Base-by-base conservation (phyloP, 2,888 invertebrate genomes). In the Lochmaea capreae region DNA sequence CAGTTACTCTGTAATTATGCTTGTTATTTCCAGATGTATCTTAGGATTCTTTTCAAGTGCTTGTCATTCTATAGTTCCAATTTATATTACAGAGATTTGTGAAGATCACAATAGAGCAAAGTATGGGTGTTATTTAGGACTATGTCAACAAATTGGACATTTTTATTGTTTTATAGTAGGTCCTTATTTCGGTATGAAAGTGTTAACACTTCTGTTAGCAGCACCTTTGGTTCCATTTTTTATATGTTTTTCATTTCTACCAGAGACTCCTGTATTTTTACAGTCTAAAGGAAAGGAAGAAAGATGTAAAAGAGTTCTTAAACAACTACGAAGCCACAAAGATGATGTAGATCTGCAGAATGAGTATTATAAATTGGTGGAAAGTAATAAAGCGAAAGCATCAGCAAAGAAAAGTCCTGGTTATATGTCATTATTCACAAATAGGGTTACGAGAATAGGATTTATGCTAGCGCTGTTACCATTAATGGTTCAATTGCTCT, bases 221-320 rank as follows among this genome's bases (percentile, higher is more conserved):
- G 26, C 46, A 1, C 75, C 75, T 6, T 8, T 69, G 9, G 3
- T 75, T 11, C 3, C 33, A 4, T 67, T 58, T 26, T 18, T 72
- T 1, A 8, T 49, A 16, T 26, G 65, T 9, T 57, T 69, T 10
- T 12, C 33, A 6, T 42, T 61, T 2, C n/a, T 61, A 14, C 72
- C 75, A 3, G 75, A 75, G 61, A 49, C 62, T 54, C 72, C 75
- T 18, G 26, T 46, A 1, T 69, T 66, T 57, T 26, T 68, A 5
- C 16, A 66, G n/a, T 14, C 18, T 26, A 57, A 59, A 39, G 65
- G 69, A 10, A 73, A 67, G 26, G 9, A 42, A 42, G n/a, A 43
- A 1, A 62, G 67, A 42, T 69, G 73, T 54, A 57, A 42, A 16
- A 46, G 10, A 9, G 39, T 70, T 0, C 43, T 75, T 26, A 49